These are phyloP conservation scores for Podarcis muralis DNA, from an alignment of 2,113 vertebrate species.

Conservation along the genomic window DNA sequence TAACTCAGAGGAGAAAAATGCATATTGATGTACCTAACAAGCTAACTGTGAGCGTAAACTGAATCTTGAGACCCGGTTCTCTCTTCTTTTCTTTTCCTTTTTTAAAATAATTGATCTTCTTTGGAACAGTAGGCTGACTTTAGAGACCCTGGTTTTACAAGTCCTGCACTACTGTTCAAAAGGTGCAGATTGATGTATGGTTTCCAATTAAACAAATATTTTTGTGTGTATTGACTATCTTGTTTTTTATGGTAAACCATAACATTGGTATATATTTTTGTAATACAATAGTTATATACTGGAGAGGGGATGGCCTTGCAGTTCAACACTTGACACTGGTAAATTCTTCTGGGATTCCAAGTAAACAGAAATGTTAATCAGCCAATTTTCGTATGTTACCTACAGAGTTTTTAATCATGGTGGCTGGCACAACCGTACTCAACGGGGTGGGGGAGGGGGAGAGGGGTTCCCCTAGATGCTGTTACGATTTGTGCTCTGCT, in stretches of 20 bases:
- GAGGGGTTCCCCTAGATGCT: not conserved
- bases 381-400: not conserved
- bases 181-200: not conserved
- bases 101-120: not conserved
- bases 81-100: not conserved
- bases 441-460: not conserved
- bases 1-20: not conserved
- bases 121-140: not conserved
- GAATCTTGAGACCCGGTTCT: slow-evolving; percentile 30
- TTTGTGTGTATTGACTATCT: slow-evolving; percentile 9
- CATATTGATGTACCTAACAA: slow-evolving; percentile 12
- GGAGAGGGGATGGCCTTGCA: not conserved
- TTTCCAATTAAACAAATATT: slow-evolving; percentile 9
- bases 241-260: slow-evolving; percentile 1
- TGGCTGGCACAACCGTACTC: not conserved
- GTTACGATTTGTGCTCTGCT: not conserved
- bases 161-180: slow-evolving; percentile 9
- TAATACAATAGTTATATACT: not conserved
- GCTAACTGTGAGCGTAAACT: slow-evolving; percentile 9
- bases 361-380: not conserved
- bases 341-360: not conserved
- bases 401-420: not conserved
- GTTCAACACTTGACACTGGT: not conserved
- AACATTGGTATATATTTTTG: not conserved
- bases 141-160: slow-evolving; percentile 20